Evolutionary conservation across 2,797 vertebrate genomes (phyloP), one percentile per base, ranked within the genome.

Genomic region (Sebastes variabilis): DNA sequence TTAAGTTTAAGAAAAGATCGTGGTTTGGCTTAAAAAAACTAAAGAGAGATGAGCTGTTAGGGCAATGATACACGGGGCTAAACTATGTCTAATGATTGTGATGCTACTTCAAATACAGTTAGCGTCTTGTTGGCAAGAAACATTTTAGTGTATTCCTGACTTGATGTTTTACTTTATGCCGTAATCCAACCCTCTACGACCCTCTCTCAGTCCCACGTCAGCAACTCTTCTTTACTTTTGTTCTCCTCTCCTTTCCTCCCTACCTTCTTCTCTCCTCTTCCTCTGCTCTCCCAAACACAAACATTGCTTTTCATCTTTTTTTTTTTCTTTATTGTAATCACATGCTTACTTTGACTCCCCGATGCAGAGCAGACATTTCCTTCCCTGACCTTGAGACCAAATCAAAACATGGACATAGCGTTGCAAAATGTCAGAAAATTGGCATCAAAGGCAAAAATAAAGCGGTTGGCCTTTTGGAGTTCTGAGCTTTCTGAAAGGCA

Each of bases 401-500:
- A 64, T 77, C 55, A 73, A 81, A 86, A 75, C 67, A 78, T 14
- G 9, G 65, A 66, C 52, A 16, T 4, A 27, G 25, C 62, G 5
- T 67, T 75, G 68, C 68, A 66, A 76, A 88, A 85, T 66, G 70
- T 25, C 49, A 67, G 58, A 27, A 86, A 79, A 75, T 69, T 29
- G 32, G 34, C 54, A 85, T 81, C 52, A 71, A 71, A 83, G 61
- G 62, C 22, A 74, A 73, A 49, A 82, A 82, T 71, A 56, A 87
- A 81, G 13, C 77, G 36, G 42, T 18, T 83, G 89, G 88, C 88
- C 79, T 81, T 79, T 61, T 10, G 9, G 54, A 77, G 42, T 60
- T 78, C 46, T 32, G 66, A 72, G 54, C 66, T 65, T 30, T 76
- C 34, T 68, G 55, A 80, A 52, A 42, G 27, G 8, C 70, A 11